A percentile compares a stretch with the other conserved stretches of the same genome.
Evolutionary conservation across 2,888 invertebrate genomes (phyloP).

Genomic region (Embidobia sp.): DNA sequence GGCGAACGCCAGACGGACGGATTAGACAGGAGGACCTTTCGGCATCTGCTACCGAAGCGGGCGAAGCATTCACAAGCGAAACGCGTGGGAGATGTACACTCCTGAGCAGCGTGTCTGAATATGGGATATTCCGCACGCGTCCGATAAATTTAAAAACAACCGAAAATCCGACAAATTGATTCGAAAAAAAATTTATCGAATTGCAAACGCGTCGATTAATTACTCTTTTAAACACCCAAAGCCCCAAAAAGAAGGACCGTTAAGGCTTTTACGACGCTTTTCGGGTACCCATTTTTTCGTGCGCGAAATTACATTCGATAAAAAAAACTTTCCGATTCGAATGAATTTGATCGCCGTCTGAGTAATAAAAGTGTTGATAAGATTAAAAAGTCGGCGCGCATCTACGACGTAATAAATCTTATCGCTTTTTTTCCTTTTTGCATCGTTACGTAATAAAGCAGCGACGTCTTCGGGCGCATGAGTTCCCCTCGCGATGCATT

Average conservation of each 20-base stretch:
- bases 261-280: too few relatives aligned
- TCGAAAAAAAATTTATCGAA: slow-evolving; percentile 1
- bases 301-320: too few relatives aligned
- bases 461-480: not conserved
- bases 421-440: not conserved
- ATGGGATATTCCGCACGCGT: slow-evolving; percentile 35
- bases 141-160: slow-evolving; percentile 27
- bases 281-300: too few relatives aligned
- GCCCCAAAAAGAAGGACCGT: too few relatives aligned
- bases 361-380: not conserved
- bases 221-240: too few relatives aligned
- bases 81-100: slow-evolving; percentile 34
- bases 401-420: slow-evolving; percentile 16
- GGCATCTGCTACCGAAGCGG: slow-evolving; percentile 30
- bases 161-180: too few relatives aligned
- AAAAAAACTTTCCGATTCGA: too few relatives aligned
- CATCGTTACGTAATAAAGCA: slow-evolving; percentile 6
- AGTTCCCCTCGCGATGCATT: not conserved
- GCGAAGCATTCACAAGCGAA: slow-evolving; percentile 24
- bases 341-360: not conserved
- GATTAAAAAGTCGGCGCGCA: not conserved
- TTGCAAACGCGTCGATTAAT: too few relatives aligned
- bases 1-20: not conserved
- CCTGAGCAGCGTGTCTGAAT: slow-evolving; percentile 18
- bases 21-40: slow-evolving; percentile 42